Conservation (phyloP, 2,888 invertebrate species). For the Scaptomyza caliginosa region DNA sequence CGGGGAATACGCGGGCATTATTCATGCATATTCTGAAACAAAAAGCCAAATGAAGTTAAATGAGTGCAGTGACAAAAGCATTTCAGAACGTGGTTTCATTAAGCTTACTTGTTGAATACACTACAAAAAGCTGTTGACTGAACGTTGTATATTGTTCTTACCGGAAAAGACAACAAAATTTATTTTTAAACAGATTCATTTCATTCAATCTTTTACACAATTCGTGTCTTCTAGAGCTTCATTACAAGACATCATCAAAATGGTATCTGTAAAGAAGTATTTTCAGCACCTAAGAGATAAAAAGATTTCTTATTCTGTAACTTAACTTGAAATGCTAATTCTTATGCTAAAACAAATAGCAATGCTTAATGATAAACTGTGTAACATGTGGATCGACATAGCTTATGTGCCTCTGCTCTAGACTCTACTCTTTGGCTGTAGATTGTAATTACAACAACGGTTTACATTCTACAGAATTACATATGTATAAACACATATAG, state of each 20-base stretch:
- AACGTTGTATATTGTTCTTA: background rate
- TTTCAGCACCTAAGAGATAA: conserved; percentile 1
- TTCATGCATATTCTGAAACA: conserved; percentile 65
- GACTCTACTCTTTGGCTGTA: conserved; percentile 13
- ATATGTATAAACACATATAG: conserved; percentile 32
- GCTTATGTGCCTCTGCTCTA: conserved; percentile 10
- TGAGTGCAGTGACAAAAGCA: conserved; percentile 70
- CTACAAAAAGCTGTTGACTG: conserved; percentile 13
- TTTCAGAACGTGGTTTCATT: background rate
- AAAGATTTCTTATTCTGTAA: background rate
- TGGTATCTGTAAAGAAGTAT: background rate
- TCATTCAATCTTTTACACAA: background rate
- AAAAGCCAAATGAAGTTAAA: conserved; percentile 75
- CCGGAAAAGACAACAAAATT: background rate
- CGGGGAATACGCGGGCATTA: conserved; percentile 50
- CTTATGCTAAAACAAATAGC: conserved; percentile 16
- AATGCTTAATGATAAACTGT: conserved; percentile 21
- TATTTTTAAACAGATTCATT: background rate
- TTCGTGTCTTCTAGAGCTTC: background rate
- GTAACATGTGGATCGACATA: conserved; percentile 15
- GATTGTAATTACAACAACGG: conserved; percentile 64
- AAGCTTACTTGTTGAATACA: conserved; percentile 19
- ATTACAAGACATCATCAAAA: background rate
- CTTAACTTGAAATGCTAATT: conserved; percentile 29
- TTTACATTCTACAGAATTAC: conserved; percentile 51